Evolutionary conservation across 2,888 invertebrate genomes (phyloP).

Genomic region (Zhuqinia jingwanae): DNA sequence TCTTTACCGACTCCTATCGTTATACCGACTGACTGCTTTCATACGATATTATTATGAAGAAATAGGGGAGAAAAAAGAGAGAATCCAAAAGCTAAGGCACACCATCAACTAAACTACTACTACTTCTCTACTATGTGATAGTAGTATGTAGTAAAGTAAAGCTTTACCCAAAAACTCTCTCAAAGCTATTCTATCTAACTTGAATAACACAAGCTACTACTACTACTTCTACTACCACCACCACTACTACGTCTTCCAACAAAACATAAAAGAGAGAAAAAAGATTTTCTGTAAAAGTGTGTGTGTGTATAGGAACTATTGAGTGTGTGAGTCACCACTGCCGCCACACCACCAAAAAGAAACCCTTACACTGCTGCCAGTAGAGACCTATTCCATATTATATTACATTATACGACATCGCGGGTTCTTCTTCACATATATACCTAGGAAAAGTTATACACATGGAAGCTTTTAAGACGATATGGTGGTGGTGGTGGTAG

Average conservation of each 20-base stretch:
- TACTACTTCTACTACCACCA: neutral
- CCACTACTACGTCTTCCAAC: slow-evolving; percentile 47
- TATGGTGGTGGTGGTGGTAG: neutral
- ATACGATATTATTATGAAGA: slow-evolving; percentile 73
- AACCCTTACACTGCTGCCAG: neutral
- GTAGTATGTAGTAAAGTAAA: slow-evolving; percentile 53
- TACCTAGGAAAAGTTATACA: slow-evolving; percentile 30
- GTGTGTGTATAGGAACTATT: slow-evolving; percentile 55
- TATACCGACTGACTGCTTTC: slow-evolving; percentile 70
- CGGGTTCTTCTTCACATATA: neutral
- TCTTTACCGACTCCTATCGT: slow-evolving; percentile 73
- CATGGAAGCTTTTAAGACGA: slow-evolving; percentile 50
- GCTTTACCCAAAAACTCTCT: slow-evolving; percentile 55
- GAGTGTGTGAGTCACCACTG: slow-evolving; percentile 70
- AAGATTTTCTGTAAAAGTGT: slow-evolving; percentile 68
- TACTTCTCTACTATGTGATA: slow-evolving; percentile 35
- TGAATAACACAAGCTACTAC: slow-evolving; percentile 20
- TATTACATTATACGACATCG: neutral
- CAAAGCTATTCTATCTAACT: slow-evolving; percentile 16
- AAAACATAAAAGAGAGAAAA: slow-evolving; percentile 66
- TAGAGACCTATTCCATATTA: neutral
- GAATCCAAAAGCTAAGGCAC: slow-evolving; percentile 59
- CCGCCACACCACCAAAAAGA: slow-evolving; percentile 7
- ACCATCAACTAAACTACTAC: slow-evolving; percentile 50
- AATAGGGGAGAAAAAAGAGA: slow-evolving; percentile 69